Base-by-base conservation (phyloP, 2,113 vertebrate species). In the Montifringilla adamsi region DNA sequence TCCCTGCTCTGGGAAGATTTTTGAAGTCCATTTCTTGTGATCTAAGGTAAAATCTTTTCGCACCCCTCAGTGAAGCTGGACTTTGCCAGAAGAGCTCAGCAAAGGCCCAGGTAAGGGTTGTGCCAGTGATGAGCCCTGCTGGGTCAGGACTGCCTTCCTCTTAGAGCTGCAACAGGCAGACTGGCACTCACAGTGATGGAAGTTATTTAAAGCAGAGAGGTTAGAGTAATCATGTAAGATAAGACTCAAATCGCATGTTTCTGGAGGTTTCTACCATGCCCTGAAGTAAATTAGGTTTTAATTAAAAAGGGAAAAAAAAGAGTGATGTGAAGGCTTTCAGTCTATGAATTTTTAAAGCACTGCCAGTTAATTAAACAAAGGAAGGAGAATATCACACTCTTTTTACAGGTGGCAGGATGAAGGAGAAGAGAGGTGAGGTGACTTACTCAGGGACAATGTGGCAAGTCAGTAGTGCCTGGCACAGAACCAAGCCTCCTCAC, bases 261-360 rank as follows among this genome's bases (percentile, higher is more conserved):
- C 63, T 89, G 83, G 92, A 90, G 73, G 89, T 81, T 95, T 95
- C 93, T 83, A 88, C 73, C 88, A 79, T 44, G 84, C 87, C 87
- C 92, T 93, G 46, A 96, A 94, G 91, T 86, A 93, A 97, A 91
- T 96, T 93, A 95, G 91, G 63, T 90, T 96, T 97, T 90, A 95
- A 92, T 91, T 96, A 94, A 91, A 86, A 53, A 46, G 49, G 39
- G 11, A 47, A 60, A 60, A 87, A 64, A 72, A 64, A 15, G 31
- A 56, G 33, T 8, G 7, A 89, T 1, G 1, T 55, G 86, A 88
- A 94, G 22, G 43, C 75, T 96, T 96, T 92, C 88, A 49, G 76
- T 75, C 72, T 75, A 94, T 81, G 86, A 90, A 86, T 96, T 94
- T 97, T 96, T 93, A 87, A 96, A 96, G 66, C 3, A 0, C 49